A percentile compares a stretch with the other conserved stretches of the same genome.
phyloP scores from a whole-genome alignment of 2,888 invertebrate species.

The Linyphia triangularis region DNA sequence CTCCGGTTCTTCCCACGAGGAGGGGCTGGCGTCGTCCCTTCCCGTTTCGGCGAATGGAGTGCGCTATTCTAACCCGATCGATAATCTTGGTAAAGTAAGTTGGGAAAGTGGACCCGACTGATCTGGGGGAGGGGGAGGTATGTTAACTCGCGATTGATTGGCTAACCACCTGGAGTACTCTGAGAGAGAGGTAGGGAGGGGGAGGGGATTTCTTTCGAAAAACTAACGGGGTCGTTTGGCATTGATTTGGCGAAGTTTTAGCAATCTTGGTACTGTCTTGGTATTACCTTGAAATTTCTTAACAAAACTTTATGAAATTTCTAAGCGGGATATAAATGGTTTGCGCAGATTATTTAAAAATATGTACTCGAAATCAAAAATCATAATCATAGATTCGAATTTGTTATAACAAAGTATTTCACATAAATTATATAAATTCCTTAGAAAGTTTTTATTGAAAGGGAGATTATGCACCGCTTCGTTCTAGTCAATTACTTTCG shows the following conservation, averaged over 20 bases:
- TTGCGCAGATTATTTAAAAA: no score
- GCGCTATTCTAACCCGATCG: constrained; percentile 37
- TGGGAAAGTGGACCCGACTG: constrained; percentile 45
- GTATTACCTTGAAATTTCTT: neutral
- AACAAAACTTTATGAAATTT: neutral
- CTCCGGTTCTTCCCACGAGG: constrained; percentile 48
- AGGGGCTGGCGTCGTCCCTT: constrained; percentile 24
- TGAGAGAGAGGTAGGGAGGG: neutral
- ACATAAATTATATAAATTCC: no score
- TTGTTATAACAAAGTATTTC: no score
- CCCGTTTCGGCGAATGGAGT: constrained; percentile 25
- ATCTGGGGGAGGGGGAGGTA: constrained; percentile 31
- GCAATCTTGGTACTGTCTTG: neutral
- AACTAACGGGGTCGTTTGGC: constrained; percentile 28
- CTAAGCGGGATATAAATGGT: no score
- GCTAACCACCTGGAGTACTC: constrained; percentile 66
- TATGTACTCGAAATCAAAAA: no score
- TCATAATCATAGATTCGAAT: no score
- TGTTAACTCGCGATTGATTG: constrained; percentile 61
- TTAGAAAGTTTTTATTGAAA: no score
- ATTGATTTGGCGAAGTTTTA: constrained; percentile 69
- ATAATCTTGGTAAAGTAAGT: constrained; percentile 13
- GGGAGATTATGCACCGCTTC: no score
- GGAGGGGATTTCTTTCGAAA: neutral
- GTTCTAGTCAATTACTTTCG: no score